phyloP scores from a whole-genome alignment of 2,888 invertebrate genomes.

The Nemapogon koenigi region DNA sequence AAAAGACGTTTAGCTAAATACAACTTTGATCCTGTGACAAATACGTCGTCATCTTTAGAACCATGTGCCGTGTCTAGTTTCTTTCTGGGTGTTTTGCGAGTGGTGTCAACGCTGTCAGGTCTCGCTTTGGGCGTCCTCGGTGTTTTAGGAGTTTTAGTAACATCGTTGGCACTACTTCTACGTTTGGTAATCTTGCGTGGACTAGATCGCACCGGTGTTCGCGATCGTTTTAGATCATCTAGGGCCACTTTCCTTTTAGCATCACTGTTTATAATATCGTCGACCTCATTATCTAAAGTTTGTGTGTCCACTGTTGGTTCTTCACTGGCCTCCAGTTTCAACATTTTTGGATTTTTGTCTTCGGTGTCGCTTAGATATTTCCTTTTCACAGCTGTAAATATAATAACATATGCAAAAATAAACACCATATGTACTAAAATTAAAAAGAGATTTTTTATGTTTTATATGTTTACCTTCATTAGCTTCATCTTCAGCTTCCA shows the following conservation, averaged over 20 bases:
- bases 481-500: no score
- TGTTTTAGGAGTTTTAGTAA: conserved; percentile 29
- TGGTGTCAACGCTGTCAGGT: conserved; percentile 43
- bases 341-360: conserved; percentile 36
- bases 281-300: conserved; percentile 44
- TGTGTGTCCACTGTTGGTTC: conserved; percentile 29
- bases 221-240: conserved; percentile 31
- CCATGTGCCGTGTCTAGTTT: conserved; percentile 21
- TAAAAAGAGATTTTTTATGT: no score
- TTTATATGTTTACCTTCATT: no score
- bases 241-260: conserved; percentile 21
- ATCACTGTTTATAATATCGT: conserved; percentile 30
- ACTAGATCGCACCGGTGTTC: conserved; percentile 37
- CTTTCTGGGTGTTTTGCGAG: conserved; percentile 33
- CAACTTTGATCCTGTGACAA: background rate
- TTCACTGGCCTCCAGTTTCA: conserved; percentile 40
- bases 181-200: conserved; percentile 40
- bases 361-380: conserved; percentile 35
- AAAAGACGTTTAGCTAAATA: conserved; percentile 35
- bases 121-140: conserved; percentile 43
- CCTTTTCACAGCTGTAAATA: no score
- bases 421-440: no score
- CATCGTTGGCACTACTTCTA: conserved; percentile 42
- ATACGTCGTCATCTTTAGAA: background rate
- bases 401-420: no score